Conservation (phyloP, 2,113 vertebrate species). For the Narcine bancroftii region DNA sequence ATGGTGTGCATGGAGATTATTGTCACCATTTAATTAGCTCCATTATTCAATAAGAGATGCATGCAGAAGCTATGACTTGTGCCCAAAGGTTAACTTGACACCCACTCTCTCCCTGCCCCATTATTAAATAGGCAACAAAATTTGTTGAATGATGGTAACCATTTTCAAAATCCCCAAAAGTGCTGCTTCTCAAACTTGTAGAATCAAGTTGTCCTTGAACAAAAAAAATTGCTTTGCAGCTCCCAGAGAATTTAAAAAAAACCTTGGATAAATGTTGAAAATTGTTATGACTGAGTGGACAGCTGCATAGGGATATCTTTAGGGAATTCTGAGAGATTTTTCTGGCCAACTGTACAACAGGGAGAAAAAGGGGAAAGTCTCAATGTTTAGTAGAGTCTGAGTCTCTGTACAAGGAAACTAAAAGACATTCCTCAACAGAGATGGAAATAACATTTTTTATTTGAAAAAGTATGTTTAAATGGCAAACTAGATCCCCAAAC, state of each 20-base stretch:
- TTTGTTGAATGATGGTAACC: background rate
- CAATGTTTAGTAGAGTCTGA: background rate
- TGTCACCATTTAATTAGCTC: background rate
- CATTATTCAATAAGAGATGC: background rate
- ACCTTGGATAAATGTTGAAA: conserved; percentile 24
- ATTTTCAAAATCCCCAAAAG: background rate
- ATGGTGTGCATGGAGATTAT: background rate
- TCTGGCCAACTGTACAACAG: background rate
- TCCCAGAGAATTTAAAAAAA: background rate
- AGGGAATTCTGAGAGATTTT: conserved; percentile 20
- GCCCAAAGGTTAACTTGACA: conserved; percentile 29
- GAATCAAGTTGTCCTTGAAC: background rate
- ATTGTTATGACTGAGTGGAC: conserved; percentile 32
- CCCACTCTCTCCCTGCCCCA: too few species aligned
- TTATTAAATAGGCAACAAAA: too few species aligned
- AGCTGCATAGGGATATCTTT: conserved; percentile 26
- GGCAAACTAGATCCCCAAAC: background rate
- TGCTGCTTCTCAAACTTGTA: background rate
- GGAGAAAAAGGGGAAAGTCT: background rate
- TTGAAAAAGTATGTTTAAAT: background rate
- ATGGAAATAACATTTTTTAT: background rate
- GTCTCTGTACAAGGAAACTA: background rate
- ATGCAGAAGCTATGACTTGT: background rate
- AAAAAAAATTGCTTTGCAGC: background rate
- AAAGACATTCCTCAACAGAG: background rate